Percentiles rank a stretch among this genome's conserved stretches.
phyloP scores from a whole-genome alignment of 2,797 vertebrate genomes.

The Semotilus atromaculatus region DNA sequence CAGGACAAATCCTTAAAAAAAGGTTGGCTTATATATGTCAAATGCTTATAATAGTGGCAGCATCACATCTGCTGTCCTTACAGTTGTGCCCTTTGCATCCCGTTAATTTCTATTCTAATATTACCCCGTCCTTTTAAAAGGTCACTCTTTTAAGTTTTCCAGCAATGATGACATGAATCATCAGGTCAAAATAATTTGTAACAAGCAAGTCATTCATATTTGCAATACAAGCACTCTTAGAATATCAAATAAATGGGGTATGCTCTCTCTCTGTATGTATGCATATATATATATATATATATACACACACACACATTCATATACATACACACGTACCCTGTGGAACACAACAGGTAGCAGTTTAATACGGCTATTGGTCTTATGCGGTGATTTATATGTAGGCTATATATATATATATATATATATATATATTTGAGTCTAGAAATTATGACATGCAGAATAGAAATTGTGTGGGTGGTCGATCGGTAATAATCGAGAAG shows the following conservation, averaged over 20 bases:
- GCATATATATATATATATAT: too few relatives aligned
- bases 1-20: neutral
- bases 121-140: neutral
- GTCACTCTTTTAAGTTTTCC: neutral
- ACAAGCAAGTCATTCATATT: neutral
- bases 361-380: neutral
- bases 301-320: neutral
- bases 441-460: neutral
- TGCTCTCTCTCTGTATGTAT: too few relatives aligned
- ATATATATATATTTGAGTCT: neutral
- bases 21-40: neutral
- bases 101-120: neutral
- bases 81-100: neutral
- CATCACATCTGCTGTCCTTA: neutral
- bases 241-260: neutral
- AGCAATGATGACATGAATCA: neutral
- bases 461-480: neutral
- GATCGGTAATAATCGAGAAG: neutral
- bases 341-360: conserved; percentile 25
- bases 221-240: neutral
- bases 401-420: too few relatives aligned
- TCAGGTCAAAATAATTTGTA: neutral
- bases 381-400: neutral
- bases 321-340: too few relatives aligned
- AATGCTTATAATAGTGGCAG: neutral